A percentile compares a stretch with the other conserved stretches of the same genome.
These are phyloP conservation scores for Caranx melampygus DNA, from an alignment of 2,113 vertebrate genomes.

Conservation along the genomic window DNA sequence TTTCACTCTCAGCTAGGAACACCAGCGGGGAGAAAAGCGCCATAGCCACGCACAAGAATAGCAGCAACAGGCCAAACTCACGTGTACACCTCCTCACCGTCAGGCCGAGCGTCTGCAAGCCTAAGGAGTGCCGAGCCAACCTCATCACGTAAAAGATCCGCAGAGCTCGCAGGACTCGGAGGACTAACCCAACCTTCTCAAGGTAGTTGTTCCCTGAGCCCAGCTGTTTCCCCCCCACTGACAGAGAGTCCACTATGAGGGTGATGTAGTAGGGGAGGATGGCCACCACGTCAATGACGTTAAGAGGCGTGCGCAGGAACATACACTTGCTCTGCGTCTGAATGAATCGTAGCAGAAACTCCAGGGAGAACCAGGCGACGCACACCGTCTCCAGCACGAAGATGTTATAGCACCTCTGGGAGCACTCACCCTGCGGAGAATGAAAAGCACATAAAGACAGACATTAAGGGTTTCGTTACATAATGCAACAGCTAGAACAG, in stretches of 20 bases:
- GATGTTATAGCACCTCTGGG: slow-evolving; percentile 90
- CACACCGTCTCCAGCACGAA: slow-evolving; percentile 97
- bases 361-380: slow-evolving; percentile 97
- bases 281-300: slow-evolving; percentile 94
- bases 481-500: background rate
- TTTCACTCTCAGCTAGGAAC: slow-evolving; percentile 93
- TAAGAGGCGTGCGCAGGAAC: slow-evolving; percentile 94
- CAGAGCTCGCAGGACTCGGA: slow-evolving; percentile 92
- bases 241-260: slow-evolving; percentile 89
- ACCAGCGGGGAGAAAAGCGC: slow-evolving; percentile 94
- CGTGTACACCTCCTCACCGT: slow-evolving; percentile 93
- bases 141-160: slow-evolving; percentile 97
- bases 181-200: slow-evolving; percentile 92
- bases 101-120: slow-evolving; percentile 93
- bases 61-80: slow-evolving; percentile 92
- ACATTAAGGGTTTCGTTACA: slow-evolving; percentile 16
- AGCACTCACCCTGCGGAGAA: slow-evolving; percentile 91
- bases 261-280: slow-evolving; percentile 96
- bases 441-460: slow-evolving; percentile 21
- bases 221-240: slow-evolving; percentile 78
- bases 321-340: slow-evolving; percentile 93
- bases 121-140: slow-evolving; percentile 92
- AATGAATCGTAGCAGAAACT: slow-evolving; percentile 94
- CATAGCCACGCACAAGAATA: slow-evolving; percentile 97
- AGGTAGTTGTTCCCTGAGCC: slow-evolving; percentile 91